phyloP scores from a whole-genome alignment of 2,888 invertebrate species.

The Drosophila siamana region DNA sequence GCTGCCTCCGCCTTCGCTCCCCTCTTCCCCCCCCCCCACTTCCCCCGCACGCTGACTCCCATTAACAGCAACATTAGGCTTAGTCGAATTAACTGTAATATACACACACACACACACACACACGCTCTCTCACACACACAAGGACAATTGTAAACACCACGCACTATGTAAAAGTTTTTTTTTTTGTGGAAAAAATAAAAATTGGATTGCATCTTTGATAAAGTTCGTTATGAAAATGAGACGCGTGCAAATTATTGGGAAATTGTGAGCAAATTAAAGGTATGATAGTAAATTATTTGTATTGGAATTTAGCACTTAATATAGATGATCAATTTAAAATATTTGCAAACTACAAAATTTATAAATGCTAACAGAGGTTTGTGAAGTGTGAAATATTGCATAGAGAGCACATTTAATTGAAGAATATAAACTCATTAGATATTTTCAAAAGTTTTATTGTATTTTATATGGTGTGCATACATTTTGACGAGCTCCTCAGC shows the following conservation, averaged over 20 bases:
- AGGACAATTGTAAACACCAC: constrained; percentile 39
- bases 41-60: constrained; percentile 15
- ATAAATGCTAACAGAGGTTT: no score
- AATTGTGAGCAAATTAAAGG: not conserved
- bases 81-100: constrained; percentile 75
- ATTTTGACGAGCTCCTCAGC: no score
- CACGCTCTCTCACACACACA: constrained; percentile 11
- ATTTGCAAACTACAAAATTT: no score
- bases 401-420: no score
- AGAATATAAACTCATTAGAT: no score
- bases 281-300: no score
- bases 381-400: no score
- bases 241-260: constrained; percentile 2
- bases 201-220: constrained; percentile 54
- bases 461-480: no score
- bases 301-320: no score
- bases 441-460: no score
- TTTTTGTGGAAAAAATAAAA: constrained; percentile 58
- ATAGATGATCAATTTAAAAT: no score
- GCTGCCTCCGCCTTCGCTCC: not conserved
- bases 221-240: constrained; percentile 48
- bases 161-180: constrained; percentile 58
- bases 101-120: constrained; percentile 31
- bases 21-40: not conserved
- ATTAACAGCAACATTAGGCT: constrained; percentile 55